A percentile compares a stretch with the other conserved stretches of the same genome.
Conservation (phyloP, 2,113 vertebrate species). For the Phodopus roborovskii region DNA sequence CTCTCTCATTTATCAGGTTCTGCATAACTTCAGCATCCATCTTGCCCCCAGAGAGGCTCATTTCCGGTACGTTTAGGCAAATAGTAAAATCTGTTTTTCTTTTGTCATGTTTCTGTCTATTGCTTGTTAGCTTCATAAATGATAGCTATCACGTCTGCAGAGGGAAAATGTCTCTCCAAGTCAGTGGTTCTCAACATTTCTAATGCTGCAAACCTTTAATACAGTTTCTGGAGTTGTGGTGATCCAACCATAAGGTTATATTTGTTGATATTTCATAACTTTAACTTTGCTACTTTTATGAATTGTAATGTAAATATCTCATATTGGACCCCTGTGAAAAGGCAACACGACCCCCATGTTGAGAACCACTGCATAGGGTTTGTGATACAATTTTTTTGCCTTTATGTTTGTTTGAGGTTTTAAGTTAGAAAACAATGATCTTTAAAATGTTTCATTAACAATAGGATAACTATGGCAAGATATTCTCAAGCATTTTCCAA, state of each 20-base stretch:
- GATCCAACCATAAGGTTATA: not conserved
- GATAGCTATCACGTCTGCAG: not conserved
- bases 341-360: not conserved
- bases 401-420: not conserved
- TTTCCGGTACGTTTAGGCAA: not conserved
- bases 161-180: not conserved
- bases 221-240: not conserved
- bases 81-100: not conserved
- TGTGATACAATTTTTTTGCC: not conserved
- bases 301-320: not conserved
- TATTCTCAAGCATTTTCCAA: not conserved
- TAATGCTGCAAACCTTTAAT: not conserved
- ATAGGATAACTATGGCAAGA: slow-evolving; percentile 4
- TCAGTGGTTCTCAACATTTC: not conserved
- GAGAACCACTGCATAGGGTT: not conserved
- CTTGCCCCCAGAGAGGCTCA: not conserved
- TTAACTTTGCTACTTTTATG: not conserved
- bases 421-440: not conserved
- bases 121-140: not conserved
- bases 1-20: not conserved
- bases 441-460: not conserved
- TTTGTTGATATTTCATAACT: not conserved
- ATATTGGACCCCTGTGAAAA: not conserved
- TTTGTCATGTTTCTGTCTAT: not conserved
- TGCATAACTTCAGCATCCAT: not conserved